phyloP scores from a whole-genome alignment of 2,888 invertebrate species.

The Portevinia maculata region DNA sequence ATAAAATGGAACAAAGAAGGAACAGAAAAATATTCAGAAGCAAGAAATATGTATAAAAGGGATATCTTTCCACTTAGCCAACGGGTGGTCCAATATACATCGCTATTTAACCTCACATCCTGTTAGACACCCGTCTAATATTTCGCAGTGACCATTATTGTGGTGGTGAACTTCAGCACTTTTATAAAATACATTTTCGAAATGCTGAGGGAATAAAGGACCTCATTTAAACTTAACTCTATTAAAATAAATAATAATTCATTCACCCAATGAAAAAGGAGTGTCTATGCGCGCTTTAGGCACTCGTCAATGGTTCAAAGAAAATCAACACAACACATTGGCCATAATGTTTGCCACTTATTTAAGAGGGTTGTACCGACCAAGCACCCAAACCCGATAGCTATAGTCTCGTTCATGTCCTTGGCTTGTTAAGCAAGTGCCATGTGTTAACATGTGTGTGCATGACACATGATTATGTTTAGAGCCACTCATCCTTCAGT shows the following conservation, averaged over 20 bases:
- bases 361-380: conserved; percentile 39
- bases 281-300: conserved; percentile 40
- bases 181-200: conserved; percentile 20
- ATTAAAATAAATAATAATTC: conserved; percentile 53
- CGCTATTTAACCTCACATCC: conserved; percentile 44
- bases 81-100: conserved; percentile 46
- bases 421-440: conserved; percentile 67
- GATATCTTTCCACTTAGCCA: conserved; percentile 31
- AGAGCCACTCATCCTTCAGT: conserved; percentile 14
- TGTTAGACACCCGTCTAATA: conserved; percentile 1
- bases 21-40: conserved; percentile 33
- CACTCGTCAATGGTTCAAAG: conserved; percentile 68
- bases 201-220: conserved; percentile 16
- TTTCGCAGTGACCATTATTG: conserved; percentile 41
- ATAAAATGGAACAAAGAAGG: conserved; percentile 59
- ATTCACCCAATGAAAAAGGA: conserved; percentile 24
- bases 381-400: neutral
- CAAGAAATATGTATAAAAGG: conserved; percentile 22
- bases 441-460: conserved; percentile 38
- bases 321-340: conserved; percentile 72
- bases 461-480: conserved; percentile 52
- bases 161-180: conserved; percentile 30
- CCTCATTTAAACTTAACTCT: conserved; percentile 20
- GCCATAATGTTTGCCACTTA: conserved; percentile 64
- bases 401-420: conserved; percentile 34